Evolutionary conservation across 2,797 vertebrate genomes (phyloP).

Genomic region (Acanthis flammea): DNA sequence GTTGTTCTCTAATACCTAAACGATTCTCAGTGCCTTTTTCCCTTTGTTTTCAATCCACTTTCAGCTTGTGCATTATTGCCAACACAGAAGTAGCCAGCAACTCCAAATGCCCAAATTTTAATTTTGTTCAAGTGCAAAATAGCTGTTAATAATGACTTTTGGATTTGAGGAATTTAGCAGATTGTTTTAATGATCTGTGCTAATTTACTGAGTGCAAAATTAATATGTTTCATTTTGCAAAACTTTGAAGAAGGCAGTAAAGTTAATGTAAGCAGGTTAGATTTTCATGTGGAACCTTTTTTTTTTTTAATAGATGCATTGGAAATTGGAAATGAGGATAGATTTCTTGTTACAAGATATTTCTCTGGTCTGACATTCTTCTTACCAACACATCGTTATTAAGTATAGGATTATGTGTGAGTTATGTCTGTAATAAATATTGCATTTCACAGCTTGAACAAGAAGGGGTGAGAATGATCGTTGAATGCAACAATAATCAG

Average conservation of each 20-base stretch:
- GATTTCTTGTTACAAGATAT: neutral
- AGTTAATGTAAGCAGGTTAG: neutral
- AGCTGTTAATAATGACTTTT: neutral
- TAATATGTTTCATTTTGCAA: neutral
- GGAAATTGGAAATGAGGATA: neutral
- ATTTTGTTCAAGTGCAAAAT: neutral
- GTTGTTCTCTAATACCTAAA: neutral
- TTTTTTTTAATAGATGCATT: neutral
- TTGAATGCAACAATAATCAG: neutral
- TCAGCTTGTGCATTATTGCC: neutral
- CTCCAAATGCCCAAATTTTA: neutral
- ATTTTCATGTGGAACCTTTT: neutral
- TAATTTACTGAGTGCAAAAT: neutral
- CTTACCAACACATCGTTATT: accelerated
- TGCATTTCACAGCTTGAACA: neutral
- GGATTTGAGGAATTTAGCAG: neutral
- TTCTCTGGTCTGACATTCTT: neutral
- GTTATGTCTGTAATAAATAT: neutral
- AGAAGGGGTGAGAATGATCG: neutral
- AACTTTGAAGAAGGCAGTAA: neutral
- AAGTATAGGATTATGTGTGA: neutral
- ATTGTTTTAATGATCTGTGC: neutral
- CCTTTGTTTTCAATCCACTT: neutral
- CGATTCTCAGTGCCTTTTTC: neutral
- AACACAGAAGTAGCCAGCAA: neutral